Evolutionary conservation across 2,888 invertebrate species (phyloP), one percentile per base, ranked within the genome.

Genomic region (Timandra comae): DNA sequence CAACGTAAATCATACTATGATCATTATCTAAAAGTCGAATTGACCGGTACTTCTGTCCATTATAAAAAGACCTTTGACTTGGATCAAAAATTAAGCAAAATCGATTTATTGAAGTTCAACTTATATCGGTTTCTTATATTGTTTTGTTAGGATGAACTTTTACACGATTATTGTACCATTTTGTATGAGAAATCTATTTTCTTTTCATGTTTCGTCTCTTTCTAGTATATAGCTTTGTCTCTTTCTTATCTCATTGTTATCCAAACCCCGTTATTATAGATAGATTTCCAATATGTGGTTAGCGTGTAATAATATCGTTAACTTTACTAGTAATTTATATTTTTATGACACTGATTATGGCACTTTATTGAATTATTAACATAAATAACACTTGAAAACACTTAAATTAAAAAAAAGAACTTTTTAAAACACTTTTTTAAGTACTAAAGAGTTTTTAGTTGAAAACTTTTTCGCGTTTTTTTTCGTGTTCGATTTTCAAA

Each of bases 141-240:
- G 79, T 79, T 77, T 72, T 67, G 70, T 80, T 7, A 24, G 6
- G 79, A 70, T 69, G 75, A 81, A 78, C 68, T 73, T 84, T 82
- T 10, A 84, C 80, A 82, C 77, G 78, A 84, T 79, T 79, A 80
- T 77, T 75, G 75, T 80, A 81, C 72, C 59, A 67, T 79, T 75
- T 16, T 71, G 77, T 84, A 82, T 81, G 81, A 82, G 82, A 84
- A 84, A 73, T 82, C 79, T 82, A 84, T 82, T 82, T 80, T 80
- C 77, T 79, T 66, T 71, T 57, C 36, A 44, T 66, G 57, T 50
- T 47, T 29, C 41, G 48, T 81, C 74, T 58, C 68, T 38, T 38
- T 82, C 63, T 53, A n/a, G 64, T 65, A 75, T n/a, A 76, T 78
- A 66, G 75, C 70, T 76, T 81, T n/a, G n/a, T n/a, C n/a, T n/a